phyloP scores from a whole-genome alignment of 2,888 invertebrate genomes.

The Trypoxylon attenuatum region DNA sequence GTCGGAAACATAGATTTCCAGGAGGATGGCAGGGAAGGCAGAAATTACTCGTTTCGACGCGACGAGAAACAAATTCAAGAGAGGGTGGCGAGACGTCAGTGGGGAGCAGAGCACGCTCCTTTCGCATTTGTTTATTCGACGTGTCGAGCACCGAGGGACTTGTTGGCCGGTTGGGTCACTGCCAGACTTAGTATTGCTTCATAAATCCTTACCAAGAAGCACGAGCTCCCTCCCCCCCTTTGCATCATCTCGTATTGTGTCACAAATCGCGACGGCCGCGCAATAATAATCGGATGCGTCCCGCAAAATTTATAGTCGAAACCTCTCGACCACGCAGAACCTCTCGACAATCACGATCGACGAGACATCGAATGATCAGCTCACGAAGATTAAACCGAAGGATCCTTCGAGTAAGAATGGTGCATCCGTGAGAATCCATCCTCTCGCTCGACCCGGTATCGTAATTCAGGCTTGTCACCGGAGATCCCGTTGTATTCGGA shows the following conservation, averaged over 20 bases:
- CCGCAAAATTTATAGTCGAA: slow-evolving; percentile 56
- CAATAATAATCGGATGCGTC: slow-evolving; percentile 67
- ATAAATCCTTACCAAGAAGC: slow-evolving; percentile 66
- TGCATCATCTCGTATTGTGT: slow-evolving; percentile 66
- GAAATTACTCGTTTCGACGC: slow-evolving; percentile 44
- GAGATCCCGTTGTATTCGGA: too few relatives aligned
- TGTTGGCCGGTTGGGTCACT: slow-evolving; percentile 64
- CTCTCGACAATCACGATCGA: too few relatives aligned
- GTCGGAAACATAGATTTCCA: slow-evolving; percentile 33
- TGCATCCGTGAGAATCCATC: too few relatives aligned
- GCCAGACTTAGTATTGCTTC: slow-evolving; percentile 70
- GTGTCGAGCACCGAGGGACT: slow-evolving; percentile 53
- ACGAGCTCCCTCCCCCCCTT: slow-evolving; percentile 16
- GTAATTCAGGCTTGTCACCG: slow-evolving; percentile 1
- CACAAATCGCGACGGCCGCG: slow-evolving; percentile 61
- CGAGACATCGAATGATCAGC: neutral
- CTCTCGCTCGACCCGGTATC: too few relatives aligned
- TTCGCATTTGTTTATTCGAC: slow-evolving; percentile 62
- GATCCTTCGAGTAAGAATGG: too few relatives aligned
- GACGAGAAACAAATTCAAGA: slow-evolving; percentile 25
- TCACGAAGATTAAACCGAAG: slow-evolving; percentile 34
- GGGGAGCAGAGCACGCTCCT: slow-evolving; percentile 25
- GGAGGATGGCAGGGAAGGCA: slow-evolving; percentile 11
- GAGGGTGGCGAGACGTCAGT: too few relatives aligned
- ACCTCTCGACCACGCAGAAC: too few relatives aligned